Percentiles rank a stretch among this genome's conserved stretches.
Evolutionary conservation across 1,140 invertebrate genomes (phyloP).

Genomic region (Heliconius nattereri): DNA sequence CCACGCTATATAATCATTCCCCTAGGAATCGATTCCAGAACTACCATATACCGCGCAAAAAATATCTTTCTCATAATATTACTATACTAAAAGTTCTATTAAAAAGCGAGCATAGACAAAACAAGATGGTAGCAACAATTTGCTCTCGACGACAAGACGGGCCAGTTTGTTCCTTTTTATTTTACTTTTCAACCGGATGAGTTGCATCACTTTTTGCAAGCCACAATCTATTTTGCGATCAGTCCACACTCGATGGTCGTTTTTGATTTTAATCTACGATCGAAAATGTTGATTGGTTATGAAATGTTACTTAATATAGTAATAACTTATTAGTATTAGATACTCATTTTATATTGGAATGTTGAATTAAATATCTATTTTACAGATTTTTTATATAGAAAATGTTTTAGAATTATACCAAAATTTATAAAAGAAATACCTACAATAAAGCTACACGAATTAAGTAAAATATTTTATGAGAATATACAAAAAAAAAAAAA

Average conservation of each 20-base stretch:
- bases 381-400: too few species aligned
- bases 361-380: too few species aligned
- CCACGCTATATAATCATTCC: too few species aligned
- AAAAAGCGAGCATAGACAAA: conserved; percentile 54
- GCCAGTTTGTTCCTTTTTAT: conserved; percentile 62
- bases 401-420: too few species aligned
- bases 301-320: too few species aligned
- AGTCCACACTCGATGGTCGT: conserved; percentile 66
- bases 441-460: too few species aligned
- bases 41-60: neutral
- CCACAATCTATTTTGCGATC: conserved; percentile 68
- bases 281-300: conserved; percentile 51
- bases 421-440: too few species aligned
- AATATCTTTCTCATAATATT: neutral
- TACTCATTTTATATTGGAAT: too few species aligned
- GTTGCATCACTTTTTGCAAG: conserved; percentile 70
- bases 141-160: conserved; percentile 54
- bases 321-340: too few species aligned
- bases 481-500: too few species aligned
- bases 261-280: conserved; percentile 60
- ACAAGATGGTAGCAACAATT: conserved; percentile 66
- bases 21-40: too few species aligned
- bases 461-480: too few species aligned
- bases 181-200: conserved; percentile 70
- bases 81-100: neutral